These are phyloP conservation scores for Notoglanidium macrostoma DNA, from an alignment of 2,797 vertebrate genomes.

Conservation along the genomic window DNA sequence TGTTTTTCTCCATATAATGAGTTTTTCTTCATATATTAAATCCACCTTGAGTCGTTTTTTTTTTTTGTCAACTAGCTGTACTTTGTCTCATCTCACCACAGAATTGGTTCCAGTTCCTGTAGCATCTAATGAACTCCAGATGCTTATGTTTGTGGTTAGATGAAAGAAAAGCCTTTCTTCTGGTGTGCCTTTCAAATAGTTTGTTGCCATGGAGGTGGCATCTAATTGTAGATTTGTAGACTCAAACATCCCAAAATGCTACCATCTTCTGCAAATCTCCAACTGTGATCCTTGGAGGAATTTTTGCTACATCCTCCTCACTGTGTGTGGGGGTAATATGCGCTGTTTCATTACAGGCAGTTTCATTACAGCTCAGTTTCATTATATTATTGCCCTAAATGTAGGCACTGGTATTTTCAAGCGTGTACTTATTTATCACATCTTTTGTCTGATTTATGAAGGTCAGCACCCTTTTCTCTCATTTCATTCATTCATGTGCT, in stretches of 20 bases:
- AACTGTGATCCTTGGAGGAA: neutral
- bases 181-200: neutral
- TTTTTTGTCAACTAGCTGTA: neutral
- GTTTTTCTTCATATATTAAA: neutral
- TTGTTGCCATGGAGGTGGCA: slow-evolving; percentile 17
- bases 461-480: neutral
- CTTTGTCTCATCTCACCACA: neutral
- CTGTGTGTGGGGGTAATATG: neutral
- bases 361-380: neutral
- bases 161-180: slow-evolving; percentile 3
- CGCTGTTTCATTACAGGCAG: neutral
- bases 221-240: slow-evolving; percentile 22
- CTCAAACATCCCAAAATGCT: slow-evolving; percentile 3
- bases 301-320: neutral
- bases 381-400: neutral
- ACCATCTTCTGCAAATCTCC: slow-evolving; percentile 17
- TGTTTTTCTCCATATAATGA: neutral
- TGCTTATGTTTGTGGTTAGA: slow-evolving; percentile 15
- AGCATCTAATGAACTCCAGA: slow-evolving; percentile 4
- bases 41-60: neutral
- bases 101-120: neutral
- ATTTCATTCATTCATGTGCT: neutral
- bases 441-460: neutral
- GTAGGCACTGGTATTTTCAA: neutral
- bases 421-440: neutral